These are phyloP conservation scores for Nemotelus nigrinus DNA, from an alignment of 2,888 invertebrate genomes.

Conservation along the genomic window DNA sequence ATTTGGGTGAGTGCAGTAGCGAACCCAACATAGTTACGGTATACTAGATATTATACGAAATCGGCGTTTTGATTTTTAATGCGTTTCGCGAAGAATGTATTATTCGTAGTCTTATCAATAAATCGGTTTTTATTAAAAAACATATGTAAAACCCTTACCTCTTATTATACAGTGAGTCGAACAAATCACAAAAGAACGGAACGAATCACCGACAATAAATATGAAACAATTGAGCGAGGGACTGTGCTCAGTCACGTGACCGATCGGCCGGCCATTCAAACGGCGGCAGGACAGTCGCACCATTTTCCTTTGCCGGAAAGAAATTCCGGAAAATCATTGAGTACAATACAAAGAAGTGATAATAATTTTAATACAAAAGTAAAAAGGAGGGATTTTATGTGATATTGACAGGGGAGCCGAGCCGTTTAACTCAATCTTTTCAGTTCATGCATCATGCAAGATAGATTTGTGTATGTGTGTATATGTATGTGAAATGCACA, in stretches of 20 bases:
- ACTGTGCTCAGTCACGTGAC: neutral
- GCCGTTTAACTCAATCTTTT: neutral
- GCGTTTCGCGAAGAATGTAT: too few species aligned
- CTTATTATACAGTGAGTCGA: neutral
- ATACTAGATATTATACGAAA: too few species aligned
- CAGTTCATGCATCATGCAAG: too few species aligned
- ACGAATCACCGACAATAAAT: neutral
- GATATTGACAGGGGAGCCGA: neutral
- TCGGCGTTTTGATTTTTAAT: too few species aligned
- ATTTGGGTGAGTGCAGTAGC: too few species aligned
- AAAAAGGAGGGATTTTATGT: neutral
- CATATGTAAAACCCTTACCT: too few species aligned
- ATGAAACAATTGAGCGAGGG: too few species aligned
- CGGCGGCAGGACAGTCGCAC: neutral
- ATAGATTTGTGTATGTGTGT: too few species aligned
- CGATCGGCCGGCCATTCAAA: neutral
- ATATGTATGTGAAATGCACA: too few species aligned
- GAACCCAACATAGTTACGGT: too few species aligned
- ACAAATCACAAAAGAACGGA: neutral
- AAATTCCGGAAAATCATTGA: neutral
- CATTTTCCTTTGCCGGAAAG: neutral
- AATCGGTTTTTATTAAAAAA: too few species aligned
- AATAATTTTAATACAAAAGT: constrained; percentile 3
- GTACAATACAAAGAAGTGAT: neutral
- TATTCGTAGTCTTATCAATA: too few species aligned